phyloP scores from a whole-genome alignment of 2,888 invertebrate genomes.

The Caenorhabditis angaria region DNA sequence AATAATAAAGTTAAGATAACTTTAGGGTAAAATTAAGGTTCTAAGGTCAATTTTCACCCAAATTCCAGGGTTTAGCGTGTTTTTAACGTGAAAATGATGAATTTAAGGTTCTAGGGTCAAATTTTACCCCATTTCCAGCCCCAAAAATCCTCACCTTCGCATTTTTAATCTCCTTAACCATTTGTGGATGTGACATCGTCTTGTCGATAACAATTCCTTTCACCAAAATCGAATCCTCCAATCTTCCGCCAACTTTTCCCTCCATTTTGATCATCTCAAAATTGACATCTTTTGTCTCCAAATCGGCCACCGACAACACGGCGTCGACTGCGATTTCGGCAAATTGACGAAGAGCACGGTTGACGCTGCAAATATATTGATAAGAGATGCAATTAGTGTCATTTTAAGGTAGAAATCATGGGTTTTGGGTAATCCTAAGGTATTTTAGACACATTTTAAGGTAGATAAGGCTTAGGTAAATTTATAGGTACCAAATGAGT shows the following conservation, averaged over 20 bases:
- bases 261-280: slow-evolving; percentile 99
- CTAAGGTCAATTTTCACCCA: too few relatives aligned
- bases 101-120: too few relatives aligned
- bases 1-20: too few relatives aligned
- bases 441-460: too few relatives aligned
- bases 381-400: too few relatives aligned
- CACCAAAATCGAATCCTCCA: slow-evolving; percentile 95
- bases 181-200: slow-evolving; percentile 87
- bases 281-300: slow-evolving; percentile 92
- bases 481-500: too few relatives aligned
- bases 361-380: slow-evolving; percentile 79
- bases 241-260: slow-evolving; percentile 89
- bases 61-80: too few relatives aligned
- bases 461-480: too few relatives aligned
- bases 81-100: too few relatives aligned
- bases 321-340: slow-evolving; percentile 98
- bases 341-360: slow-evolving; percentile 95
- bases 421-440: too few relatives aligned
- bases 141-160: slow-evolving; percentile 44
- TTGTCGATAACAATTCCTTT: slow-evolving; percentile 97
- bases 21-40: background rate
- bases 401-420: background rate
- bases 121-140: background rate
- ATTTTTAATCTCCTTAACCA: slow-evolving; percentile 82
- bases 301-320: slow-evolving; percentile 92